Evolutionary conservation across 2,888 invertebrate species (phyloP).

Genomic region (Chloroclysta siterata): DNA sequence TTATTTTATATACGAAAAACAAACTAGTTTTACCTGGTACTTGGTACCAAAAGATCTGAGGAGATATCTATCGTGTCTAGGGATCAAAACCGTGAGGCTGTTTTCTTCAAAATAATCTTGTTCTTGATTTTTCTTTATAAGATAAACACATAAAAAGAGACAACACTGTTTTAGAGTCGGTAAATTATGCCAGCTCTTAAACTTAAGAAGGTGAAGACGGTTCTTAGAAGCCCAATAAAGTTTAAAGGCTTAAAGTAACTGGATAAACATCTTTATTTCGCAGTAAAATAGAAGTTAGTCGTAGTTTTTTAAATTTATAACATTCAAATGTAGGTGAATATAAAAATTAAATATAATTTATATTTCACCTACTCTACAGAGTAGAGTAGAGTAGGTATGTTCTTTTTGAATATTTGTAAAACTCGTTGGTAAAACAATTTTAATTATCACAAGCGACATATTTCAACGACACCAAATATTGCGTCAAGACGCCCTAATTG

Average conservation of each 20-base stretch:
- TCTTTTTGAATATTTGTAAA: not conserved
- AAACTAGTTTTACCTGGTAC: no score
- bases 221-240: constrained; percentile 10
- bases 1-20: no score
- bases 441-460: not conserved
- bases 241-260: constrained; percentile 19
- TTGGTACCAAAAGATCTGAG: no score
- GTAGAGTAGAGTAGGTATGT: no score
- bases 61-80: no score
- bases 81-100: no score
- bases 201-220: not conserved
- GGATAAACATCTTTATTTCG: constrained; percentile 20
- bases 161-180: not conserved
- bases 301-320: no score
- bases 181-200: constrained; percentile 6
- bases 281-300: not conserved
- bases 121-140: not conserved
- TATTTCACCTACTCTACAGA: no score
- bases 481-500: constrained; percentile 48
- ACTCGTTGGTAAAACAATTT: not conserved
- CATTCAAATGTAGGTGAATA: no score
- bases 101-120: no score
- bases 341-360: no score
- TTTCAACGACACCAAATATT: constrained; percentile 9
- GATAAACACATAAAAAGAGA: not conserved